Conservation (phyloP, 2,113 vertebrate species). For the Cisticola juncidis region DNA sequence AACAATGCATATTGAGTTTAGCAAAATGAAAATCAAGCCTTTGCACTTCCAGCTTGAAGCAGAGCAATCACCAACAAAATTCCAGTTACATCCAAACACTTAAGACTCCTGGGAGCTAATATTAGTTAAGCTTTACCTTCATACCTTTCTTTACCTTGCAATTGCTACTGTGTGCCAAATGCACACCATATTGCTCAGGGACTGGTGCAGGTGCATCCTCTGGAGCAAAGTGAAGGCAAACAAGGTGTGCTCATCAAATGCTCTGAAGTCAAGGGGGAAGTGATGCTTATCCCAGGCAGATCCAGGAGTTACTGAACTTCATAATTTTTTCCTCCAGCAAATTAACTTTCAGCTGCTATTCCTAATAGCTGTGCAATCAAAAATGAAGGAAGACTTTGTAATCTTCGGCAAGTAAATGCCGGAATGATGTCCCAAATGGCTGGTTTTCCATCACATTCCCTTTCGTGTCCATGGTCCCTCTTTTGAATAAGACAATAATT, state of each 20-base stretch:
- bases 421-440: not conserved
- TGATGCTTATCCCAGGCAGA: not conserved
- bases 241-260: not conserved
- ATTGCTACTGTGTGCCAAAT: not conserved
- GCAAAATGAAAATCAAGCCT: not conserved
- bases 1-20: not conserved
- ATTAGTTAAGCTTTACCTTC: slow-evolving; percentile 24
- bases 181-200: not conserved
- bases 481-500: not conserved
- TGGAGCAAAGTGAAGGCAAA: not conserved
- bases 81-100: not conserved
- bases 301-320: not conserved
- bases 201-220: not conserved
- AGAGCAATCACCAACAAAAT: not conserved
- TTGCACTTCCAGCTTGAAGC: not conserved
- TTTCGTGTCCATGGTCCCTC: not conserved
- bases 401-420: not conserved
- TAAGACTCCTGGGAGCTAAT: not conserved
- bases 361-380: not conserved
- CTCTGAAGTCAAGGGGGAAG: not conserved
- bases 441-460: not conserved
- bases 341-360: not conserved
- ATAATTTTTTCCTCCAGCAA: not conserved
- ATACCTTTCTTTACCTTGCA: not conserved
- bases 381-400: not conserved